Percentiles rank a stretch among this genome's conserved stretches.
phyloP scores from a whole-genome alignment of 2,888 invertebrate species.

The Drosophila austrosaltans region DNA sequence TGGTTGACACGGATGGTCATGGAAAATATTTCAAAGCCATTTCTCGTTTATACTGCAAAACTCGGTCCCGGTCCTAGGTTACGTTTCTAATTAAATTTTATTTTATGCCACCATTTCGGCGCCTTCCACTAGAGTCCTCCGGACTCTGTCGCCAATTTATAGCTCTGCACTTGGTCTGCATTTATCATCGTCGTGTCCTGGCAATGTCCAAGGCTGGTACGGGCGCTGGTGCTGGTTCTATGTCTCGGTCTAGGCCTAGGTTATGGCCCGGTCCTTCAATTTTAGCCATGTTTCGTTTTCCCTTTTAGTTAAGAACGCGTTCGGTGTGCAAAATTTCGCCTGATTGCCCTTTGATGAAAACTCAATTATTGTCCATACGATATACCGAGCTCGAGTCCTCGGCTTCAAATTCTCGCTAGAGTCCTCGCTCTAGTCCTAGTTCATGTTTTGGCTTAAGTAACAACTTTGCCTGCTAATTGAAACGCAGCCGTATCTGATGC shows the following conservation, averaged over 20 bases:
- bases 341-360: constrained; percentile 80
- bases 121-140: constrained; percentile 50
- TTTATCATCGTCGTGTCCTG: constrained; percentile 46
- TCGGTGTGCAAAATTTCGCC: constrained; percentile 77
- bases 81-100: constrained; percentile 79
- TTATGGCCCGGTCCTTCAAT: constrained; percentile 16
- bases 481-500: constrained; percentile 69
- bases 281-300: constrained; percentile 24
- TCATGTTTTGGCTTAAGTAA: constrained; percentile 52
- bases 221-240: no score
- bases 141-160: constrained; percentile 53
- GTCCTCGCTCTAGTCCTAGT: constrained; percentile 22
- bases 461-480: constrained; percentile 57
- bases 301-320: constrained; percentile 78
- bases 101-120: constrained; percentile 78
- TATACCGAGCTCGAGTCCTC: constrained; percentile 10
- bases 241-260: constrained; percentile 3
- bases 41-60: constrained; percentile 56
- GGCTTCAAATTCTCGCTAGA: constrained; percentile 10
- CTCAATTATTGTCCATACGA: constrained; percentile 70
- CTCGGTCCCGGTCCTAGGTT: constrained; percentile 46
- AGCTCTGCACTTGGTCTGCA: constrained; percentile 61
- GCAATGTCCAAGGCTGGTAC: no score
- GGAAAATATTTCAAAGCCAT: constrained; percentile 69
- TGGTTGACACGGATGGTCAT: constrained; percentile 3